Conservation (phyloP, 2,797 vertebrate species). For the Sylvia borin region DNA sequence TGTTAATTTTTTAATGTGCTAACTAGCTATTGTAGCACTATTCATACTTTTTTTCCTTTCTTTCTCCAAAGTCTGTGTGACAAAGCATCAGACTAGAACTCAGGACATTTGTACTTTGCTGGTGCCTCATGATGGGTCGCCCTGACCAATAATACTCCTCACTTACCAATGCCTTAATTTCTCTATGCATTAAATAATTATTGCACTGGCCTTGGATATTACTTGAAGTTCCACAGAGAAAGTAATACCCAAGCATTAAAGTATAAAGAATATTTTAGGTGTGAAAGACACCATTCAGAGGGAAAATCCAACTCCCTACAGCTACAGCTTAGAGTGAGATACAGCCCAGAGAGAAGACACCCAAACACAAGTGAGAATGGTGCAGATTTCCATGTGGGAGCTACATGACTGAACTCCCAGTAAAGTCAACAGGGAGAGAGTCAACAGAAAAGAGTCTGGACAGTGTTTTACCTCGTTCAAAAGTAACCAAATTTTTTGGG, state of each 20-base stretch:
- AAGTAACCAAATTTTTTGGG: background rate
- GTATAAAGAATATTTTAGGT: background rate
- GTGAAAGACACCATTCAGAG: background rate
- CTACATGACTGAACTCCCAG: no score
- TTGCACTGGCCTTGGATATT: background rate
- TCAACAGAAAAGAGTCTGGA: background rate
- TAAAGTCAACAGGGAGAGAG: no score
- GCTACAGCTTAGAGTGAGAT: background rate
- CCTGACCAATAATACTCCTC: background rate
- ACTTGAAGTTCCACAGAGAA: background rate
- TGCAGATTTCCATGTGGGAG: background rate
- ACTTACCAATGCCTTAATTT: background rate
- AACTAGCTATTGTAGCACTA: background rate
- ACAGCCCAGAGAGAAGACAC: background rate
- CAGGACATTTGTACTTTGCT: background rate
- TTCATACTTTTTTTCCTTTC: fast-evolving
- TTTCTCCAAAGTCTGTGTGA: background rate
- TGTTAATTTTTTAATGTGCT: background rate
- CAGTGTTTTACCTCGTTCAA: background rate
- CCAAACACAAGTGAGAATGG: background rate
- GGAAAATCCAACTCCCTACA: background rate
- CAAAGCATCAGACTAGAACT: background rate
- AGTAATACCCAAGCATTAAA: background rate
- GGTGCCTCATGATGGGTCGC: background rate
- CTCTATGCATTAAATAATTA: background rate